A percentile compares a stretch with the other conserved stretches of the same genome.
Conservation (phyloP, 2,113 vertebrate genomes). For the Carlito syrichta region DNA sequence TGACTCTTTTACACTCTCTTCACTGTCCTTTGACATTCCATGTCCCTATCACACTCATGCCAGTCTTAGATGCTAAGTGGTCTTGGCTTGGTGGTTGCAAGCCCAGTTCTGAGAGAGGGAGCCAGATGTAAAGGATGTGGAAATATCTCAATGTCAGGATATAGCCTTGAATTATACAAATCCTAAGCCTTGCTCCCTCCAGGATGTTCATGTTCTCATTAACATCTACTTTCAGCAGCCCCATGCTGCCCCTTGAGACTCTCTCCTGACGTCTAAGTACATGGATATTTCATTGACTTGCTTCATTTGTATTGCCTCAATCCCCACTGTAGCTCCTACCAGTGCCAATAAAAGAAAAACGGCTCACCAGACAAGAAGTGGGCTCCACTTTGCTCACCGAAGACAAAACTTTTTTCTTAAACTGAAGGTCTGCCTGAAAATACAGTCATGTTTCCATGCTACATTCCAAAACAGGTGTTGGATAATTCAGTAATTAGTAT, state of each 20-base stretch:
- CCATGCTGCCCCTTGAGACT: background rate
- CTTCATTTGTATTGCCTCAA: conserved; percentile 36
- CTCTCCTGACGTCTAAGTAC: background rate
- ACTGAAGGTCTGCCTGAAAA: conserved; percentile 50
- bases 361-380: background rate
- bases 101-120: background rate
- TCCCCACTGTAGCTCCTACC: background rate
- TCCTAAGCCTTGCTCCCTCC: background rate
- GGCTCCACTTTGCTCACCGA: background rate
- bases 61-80: background rate
- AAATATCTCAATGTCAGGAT: background rate
- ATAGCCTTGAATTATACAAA: background rate
- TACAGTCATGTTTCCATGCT: conserved; percentile 58
- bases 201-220: accelerated
- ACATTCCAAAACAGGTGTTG: conserved; percentile 82
- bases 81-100: background rate
- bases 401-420: conserved; percentile 36
- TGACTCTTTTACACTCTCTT: background rate
- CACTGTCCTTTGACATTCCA: background rate
- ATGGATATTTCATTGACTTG: conserved; percentile 32
- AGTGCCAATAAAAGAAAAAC: conserved; percentile 10
- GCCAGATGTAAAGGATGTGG: background rate
- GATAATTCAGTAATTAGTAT: conserved; percentile 87
- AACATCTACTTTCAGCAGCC: background rate
- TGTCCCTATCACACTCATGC: background rate